These are phyloP conservation scores for Ophion obscuratus DNA, from an alignment of 2,888 invertebrate genomes.

Conservation along the genomic window DNA sequence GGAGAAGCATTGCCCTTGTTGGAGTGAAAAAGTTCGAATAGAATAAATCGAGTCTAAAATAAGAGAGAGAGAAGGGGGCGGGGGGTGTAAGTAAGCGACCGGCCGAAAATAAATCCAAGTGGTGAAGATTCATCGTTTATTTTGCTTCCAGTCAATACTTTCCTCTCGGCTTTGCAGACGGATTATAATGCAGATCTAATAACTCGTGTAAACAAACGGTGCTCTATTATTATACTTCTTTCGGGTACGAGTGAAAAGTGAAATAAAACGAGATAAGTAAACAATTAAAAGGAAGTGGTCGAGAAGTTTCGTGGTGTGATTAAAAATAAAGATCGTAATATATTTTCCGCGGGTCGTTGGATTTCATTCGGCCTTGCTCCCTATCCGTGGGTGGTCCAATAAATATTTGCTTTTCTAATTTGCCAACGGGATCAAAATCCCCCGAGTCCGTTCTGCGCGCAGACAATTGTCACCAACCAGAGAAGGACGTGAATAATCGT, in stretches of 20 bases:
- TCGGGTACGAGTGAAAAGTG: conserved; percentile 7
- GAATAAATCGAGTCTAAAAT: background rate
- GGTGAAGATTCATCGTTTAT: conserved; percentile 27
- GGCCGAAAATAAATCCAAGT: conserved; percentile 23
- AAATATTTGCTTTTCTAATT: conserved; percentile 12
- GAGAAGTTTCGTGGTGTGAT: conserved; percentile 36
- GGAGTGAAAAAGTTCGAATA: background rate
- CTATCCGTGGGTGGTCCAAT: conserved; percentile 1
- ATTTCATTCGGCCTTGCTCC: conserved; percentile 1
- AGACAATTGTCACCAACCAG: conserved; percentile 57
- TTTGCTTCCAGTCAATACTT: conserved; percentile 38
- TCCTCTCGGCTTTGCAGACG: conserved; percentile 43
- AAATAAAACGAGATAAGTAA: background rate
- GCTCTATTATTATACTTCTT: background rate
- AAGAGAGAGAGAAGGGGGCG: background rate
- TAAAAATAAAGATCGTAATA: conserved; percentile 3
- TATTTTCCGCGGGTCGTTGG: conserved; percentile 6
- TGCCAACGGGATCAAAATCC: conserved; percentile 40
- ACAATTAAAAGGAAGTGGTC: background rate
- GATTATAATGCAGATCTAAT: conserved; percentile 35
- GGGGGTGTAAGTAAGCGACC: background rate
- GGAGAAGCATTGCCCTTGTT: background rate
- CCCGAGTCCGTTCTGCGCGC: conserved; percentile 40
- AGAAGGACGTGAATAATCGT: conserved; percentile 59
- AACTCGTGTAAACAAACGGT: background rate